Percentiles rank a stretch among this genome's conserved stretches.
Evolutionary conservation across 2,888 invertebrate species (phyloP).

Genomic region (Cataglyphis albicans): DNA sequence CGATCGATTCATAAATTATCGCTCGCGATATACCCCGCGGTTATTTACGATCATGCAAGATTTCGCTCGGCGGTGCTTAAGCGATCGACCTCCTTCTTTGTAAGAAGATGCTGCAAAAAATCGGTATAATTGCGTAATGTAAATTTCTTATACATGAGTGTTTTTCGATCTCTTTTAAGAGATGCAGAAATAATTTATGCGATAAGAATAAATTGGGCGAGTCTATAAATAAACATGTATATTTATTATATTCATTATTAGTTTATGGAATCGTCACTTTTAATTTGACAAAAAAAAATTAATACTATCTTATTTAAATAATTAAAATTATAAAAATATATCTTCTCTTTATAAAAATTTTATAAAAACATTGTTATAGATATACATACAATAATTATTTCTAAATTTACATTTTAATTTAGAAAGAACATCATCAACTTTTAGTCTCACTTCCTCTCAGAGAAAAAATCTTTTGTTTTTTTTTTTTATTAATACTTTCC

Average conservation of each 20-base stretch:
- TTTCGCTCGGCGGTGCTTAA: not conserved
- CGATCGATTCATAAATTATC: constrained; percentile 26
- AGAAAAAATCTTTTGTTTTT: not conserved
- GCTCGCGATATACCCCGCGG: not conserved
- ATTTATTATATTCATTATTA: not conserved
- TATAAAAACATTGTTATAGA: not conserved
- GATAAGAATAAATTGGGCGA: not conserved
- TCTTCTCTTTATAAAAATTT: not conserved
- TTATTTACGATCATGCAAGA: not conserved
- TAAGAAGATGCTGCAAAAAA: not conserved
- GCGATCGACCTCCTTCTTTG: not conserved
- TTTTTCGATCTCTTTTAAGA: not conserved
- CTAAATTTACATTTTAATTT: not conserved
- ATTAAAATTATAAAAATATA: not conserved
- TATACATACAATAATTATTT: not conserved
- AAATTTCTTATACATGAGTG: not conserved
- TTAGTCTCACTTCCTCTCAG: not conserved
- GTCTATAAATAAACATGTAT: not conserved
- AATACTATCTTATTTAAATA: not conserved
- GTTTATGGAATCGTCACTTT: not conserved
- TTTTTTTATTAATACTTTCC: not conserved
- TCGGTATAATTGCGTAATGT: not conserved
- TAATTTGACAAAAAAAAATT: not conserved
- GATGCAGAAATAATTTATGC: not conserved
- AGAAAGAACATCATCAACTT: not conserved